Base-by-base conservation (phyloP, 2,888 invertebrate species). In the Glaucopsyche alexis region DNA sequence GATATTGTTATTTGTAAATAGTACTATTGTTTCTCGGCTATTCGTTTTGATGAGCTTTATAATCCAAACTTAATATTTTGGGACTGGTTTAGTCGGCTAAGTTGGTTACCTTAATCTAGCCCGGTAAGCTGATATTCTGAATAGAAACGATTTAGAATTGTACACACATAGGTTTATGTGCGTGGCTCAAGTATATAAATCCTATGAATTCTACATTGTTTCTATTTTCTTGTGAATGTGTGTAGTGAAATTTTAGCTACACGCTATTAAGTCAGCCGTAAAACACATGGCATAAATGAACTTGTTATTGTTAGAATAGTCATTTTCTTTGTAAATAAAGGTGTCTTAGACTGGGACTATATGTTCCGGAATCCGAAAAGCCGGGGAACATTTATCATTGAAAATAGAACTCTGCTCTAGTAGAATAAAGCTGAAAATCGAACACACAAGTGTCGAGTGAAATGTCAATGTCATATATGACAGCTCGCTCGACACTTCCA, bases 1-100 rank as follows among this genome's bases (percentile, higher is more conserved):
- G 79, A 81, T 81, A 83, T 83, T 82, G 81, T 85, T 86, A 79
- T 77, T 49, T 89, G 88, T 90, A 88, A 86, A 89, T 89, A n/a
- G n/a, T n/a, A n/a, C n/a, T n/a, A 82, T 81, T 77, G 65, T 74
- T 75, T 74, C 76, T 75, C 73, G 49, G 73, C 71, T 80, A 79
- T 76, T 80, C 78, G 74, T 80, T 80, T 70, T 38, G 64, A 78
- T 74, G 79, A 87, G 87, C 85, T 88, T 81, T 77, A 77, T 78
- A 76, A 77, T 76, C 65, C 71, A 70, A 74, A 75, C 74, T 75
- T 77, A 77, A 78, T 82, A 81, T 60, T 38, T 60, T 60, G 6
- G 11, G 60, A 38, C 60, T 29, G 2, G 29, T 60, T 29, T 60
- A 60, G 29, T 7, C 29, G 29, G 60, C 60, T 60, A 60, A 60